phyloP scores from a whole-genome alignment of 37 sponge, comb jelly and placozoan species.

The Petrosia ficiformis region DNA sequence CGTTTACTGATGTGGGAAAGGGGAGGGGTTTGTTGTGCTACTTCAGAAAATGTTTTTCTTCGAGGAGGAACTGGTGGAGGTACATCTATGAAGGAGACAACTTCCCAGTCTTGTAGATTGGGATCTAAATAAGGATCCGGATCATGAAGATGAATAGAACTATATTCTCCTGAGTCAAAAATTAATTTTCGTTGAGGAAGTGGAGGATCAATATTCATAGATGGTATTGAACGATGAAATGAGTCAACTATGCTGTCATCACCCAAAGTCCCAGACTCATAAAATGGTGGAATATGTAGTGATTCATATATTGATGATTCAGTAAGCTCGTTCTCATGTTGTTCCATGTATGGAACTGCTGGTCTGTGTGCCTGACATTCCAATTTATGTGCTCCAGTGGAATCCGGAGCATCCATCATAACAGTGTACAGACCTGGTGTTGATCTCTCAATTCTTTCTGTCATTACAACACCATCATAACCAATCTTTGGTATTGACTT shows the following conservation, averaged over 20 bases:
- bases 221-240: too few relatives aligned
- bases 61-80: not conserved
- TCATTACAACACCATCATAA: not conserved
- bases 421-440: conserved; percentile 29
- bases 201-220: not conserved
- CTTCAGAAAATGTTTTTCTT: not conserved
- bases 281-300: not conserved
- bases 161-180: not conserved
- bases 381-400: not conserved
- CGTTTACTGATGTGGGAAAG: too few relatives aligned
- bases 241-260: too few relatives aligned
- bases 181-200: too few relatives aligned
- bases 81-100: not conserved
- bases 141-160: not conserved
- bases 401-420: conserved; percentile 31
- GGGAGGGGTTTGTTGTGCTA: too few relatives aligned
- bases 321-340: not conserved
- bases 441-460: not conserved
- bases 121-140: not conserved
- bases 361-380: conserved; percentile 25
- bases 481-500: not conserved
- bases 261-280: too few relatives aligned
- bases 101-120: not conserved
- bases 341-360: conserved; percentile 20
- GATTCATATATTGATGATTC: not conserved